Base-by-base conservation (phyloP, 2,797 vertebrate species). In the Dryobates pubescens region DNA sequence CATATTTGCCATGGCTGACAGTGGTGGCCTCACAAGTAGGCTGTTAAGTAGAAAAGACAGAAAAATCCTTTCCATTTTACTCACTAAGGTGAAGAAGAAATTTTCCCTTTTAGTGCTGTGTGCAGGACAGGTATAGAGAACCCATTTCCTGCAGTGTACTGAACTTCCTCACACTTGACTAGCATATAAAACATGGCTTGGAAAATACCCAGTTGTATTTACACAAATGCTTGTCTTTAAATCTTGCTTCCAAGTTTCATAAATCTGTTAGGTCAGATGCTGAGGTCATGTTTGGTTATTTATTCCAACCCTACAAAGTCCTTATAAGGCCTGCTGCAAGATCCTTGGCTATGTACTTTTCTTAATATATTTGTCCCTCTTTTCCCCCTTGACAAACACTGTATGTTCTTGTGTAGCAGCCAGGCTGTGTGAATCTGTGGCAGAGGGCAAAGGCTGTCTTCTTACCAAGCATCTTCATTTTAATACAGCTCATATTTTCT, bases 221-320 rank as follows among this genome's bases (percentile, higher is more conserved):
- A 57, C 27, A 71, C 76, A 79, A 85, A n/a, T 70, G 32, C 15
- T 91, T 77, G 30, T 72, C 82, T 91, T 81, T 64, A 91, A 79
- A 43, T 81, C 73, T 90, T 89, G 38, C 59, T 83, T 90, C 72
- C 59, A 32, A 58, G 84, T 90, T 93, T 87, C 36, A 64, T 59
- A 54, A 89, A 87, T 71, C 54, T 62, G 5, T 90, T 86, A 29
- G 90, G 73, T 95, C 90, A 88, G 72, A 92, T 92, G 76, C 84
- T 89, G 73, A 91, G 82, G 54, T 91, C 58, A n/a, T 32, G 61
- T 90, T 93, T 94, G 84, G 41, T 95, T 86, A 61, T 90, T 95
- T 92, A 86, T 92, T 92, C 64, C 74, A 83, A 16, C 38, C 7
- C 22, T 65, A 36, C 49, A 29, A 69, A 73, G 71, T 61, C 73